Percentiles rank a stretch among this genome's conserved stretches.
Evolutionary conservation across 2,113 vertebrate genomes (phyloP).

Genomic region (Apistogramma diplotaenia): DNA sequence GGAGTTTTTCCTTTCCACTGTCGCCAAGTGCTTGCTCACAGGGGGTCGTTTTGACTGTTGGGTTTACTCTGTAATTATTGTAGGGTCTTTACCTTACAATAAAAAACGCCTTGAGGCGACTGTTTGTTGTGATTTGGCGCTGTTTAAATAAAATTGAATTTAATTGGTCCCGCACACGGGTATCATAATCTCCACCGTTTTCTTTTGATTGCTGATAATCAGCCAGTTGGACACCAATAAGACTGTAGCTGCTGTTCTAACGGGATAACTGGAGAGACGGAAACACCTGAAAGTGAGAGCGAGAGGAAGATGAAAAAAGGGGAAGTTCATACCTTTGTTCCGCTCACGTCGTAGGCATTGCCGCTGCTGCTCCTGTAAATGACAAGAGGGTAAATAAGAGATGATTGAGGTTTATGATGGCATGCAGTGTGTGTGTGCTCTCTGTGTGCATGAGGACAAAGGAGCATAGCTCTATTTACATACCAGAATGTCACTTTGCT

Average conservation of each 20-base stretch:
- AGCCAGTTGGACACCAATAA: neutral
- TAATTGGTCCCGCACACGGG: too few relatives aligned
- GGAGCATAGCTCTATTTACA: neutral
- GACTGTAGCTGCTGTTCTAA: neutral
- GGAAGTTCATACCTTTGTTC: constrained; percentile 29
- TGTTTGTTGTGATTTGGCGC: too few relatives aligned
- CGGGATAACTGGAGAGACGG: neutral
- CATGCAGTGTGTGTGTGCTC: neutral
- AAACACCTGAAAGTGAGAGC: neutral
- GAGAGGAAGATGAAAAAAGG: neutral
- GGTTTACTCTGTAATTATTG: too few relatives aligned
- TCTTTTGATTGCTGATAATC: constrained; percentile 7
- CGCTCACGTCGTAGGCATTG: constrained; percentile 51
- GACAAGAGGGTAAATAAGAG: neutral
- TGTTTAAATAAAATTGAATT: too few relatives aligned
- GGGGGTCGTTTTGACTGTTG: too few relatives aligned
- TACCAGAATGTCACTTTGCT: neutral
- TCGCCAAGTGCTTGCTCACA: too few relatives aligned
- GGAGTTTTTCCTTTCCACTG: too few relatives aligned
- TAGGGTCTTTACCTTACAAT: too few relatives aligned
- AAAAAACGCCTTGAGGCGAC: too few relatives aligned
- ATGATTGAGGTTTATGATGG: neutral
- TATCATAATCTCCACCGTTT: neutral
- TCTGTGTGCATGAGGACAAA: neutral
- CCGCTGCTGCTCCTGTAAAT: constrained; percentile 26